These are phyloP conservation scores for Brachionus koreanus DNA, from an alignment of 1,140 invertebrate genomes.

Conservation along the genomic window DNA sequence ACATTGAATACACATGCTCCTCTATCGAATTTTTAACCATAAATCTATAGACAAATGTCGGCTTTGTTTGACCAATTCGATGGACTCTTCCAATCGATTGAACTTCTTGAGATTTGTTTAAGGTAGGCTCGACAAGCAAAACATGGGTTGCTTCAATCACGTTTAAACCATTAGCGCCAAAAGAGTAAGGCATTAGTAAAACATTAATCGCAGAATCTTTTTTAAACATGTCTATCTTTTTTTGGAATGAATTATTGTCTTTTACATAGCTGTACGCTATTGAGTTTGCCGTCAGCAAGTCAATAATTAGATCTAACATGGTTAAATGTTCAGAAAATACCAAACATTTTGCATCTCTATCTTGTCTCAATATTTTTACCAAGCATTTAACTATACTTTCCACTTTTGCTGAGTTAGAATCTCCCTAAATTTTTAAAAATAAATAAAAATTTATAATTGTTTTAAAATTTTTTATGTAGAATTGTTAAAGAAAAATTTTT, in stretches of 20 bases:
- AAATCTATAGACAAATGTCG: conserved; percentile 68
- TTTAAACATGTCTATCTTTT: conserved; percentile 35
- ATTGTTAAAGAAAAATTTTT: background rate
- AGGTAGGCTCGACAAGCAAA: conserved; percentile 70
- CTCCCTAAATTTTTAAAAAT: conserved; percentile 55
- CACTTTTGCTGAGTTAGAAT: conserved; percentile 69
- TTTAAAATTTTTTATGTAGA: no score
- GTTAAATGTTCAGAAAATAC: conserved; percentile 64
- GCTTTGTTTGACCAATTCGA: conserved; percentile 71
- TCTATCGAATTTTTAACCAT: conserved; percentile 69
- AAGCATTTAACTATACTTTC: conserved; percentile 66
- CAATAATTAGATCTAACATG: conserved; percentile 19
- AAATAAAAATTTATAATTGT: background rate
- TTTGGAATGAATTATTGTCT: background rate
- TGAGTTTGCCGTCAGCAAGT: background rate
- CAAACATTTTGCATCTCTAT: conserved; percentile 66
- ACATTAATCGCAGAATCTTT: conserved; percentile 59
- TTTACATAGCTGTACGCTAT: background rate
- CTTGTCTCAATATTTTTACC: conserved; percentile 61
- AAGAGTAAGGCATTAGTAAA: conserved; percentile 67
- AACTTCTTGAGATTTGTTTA: conserved; percentile 70
- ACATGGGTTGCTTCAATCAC: conserved; percentile 75
- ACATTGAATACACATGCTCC: conserved; percentile 64
- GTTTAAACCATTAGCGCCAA: conserved; percentile 73
- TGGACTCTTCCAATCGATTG: conserved; percentile 75